Evolutionary conservation across 1,140 invertebrate genomes (phyloP).

Genomic region (Formica exsecta): DNA sequence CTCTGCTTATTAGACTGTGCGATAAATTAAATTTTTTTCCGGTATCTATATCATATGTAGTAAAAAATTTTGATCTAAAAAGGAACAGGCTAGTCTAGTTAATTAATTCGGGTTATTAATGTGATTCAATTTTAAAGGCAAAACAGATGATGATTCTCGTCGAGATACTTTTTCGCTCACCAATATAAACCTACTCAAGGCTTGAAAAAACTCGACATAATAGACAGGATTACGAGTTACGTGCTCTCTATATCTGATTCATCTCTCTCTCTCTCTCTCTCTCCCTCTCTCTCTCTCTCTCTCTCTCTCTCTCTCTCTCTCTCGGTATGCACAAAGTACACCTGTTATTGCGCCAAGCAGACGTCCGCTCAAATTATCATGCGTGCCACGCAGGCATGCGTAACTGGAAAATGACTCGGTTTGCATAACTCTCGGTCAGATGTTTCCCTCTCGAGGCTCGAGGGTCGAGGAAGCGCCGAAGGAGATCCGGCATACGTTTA

Average conservation of each 20-base stretch:
- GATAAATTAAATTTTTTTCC: background rate
- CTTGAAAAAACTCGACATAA: conserved; percentile 9
- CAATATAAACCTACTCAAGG: background rate
- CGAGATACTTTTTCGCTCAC: background rate
- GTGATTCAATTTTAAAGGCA: background rate
- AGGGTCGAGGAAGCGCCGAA: conserved; percentile 28
- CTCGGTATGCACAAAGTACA: conserved; percentile 16
- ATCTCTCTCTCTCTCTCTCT: background rate
- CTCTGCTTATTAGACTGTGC: background rate
- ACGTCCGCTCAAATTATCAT: conserved; percentile 41
- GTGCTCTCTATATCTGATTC: background rate
- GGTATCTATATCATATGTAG: no score
- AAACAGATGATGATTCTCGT: background rate
- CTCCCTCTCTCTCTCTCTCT: background rate
- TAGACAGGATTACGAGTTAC: background rate
- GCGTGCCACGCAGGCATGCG: conserved; percentile 53
- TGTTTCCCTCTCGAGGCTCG: conserved; percentile 7
- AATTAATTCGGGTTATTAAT: background rate
- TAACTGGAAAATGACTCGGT: conserved; percentile 61
- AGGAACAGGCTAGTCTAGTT: background rate
- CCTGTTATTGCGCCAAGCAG: conserved; percentile 40
- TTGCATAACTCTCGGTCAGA: conserved; percentile 60
- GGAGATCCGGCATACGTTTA: conserved; percentile 29
- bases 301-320: background rate
- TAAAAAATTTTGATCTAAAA: background rate